Evolutionary conservation across 2,888 invertebrate genomes (phyloP), one percentile per base, ranked within the genome.

Genomic region (Hirtodrosophila alboralis): DNA sequence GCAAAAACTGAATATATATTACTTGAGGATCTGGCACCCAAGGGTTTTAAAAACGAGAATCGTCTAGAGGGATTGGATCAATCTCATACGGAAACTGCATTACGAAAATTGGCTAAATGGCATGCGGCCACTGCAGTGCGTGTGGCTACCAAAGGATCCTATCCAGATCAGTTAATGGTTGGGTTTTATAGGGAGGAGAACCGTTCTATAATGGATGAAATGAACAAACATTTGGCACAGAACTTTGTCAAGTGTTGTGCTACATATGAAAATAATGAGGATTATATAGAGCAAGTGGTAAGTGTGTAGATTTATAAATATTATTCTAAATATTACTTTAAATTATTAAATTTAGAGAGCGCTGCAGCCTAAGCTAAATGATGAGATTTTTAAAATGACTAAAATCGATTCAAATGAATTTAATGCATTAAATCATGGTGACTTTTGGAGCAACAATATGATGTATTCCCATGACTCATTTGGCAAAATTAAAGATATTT

Each of bases 91-190:
- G 68, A 88, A 26, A 41, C 72, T 2, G 85, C 79, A 3, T 63
- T 89, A 0, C 41, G 53, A 13, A 89, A 88, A 37, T 18, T 89
- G 38, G 74, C 89, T 2, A 69, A 88, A 56, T 89, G 88, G 61
- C 89, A 89, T 79, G 90, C 90, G 0, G 87, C 80, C 0, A 86
- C 89, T 0, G 87, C 77, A 0, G 79, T 77, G 10, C 63, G 78
- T 3, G 65, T 69, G 3, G 77, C 59, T 16, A 58, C 60, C 1
- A 76, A 71, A 27, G 87, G 87, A 1, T 14, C 57, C 2, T 87
- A 75, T 38, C 68, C 71, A 1, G 52, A 51, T 1, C 7, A 13
- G 1, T 7, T 75, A 1, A 36, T n/a, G 3, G 2, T 2, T 0
- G 64, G 70, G 1, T 38, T 75, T 10, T 76, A 61, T 34, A 66